Evolutionary conservation across 2,797 vertebrate genomes (phyloP).

Genomic region (Spizella passerina): DNA sequence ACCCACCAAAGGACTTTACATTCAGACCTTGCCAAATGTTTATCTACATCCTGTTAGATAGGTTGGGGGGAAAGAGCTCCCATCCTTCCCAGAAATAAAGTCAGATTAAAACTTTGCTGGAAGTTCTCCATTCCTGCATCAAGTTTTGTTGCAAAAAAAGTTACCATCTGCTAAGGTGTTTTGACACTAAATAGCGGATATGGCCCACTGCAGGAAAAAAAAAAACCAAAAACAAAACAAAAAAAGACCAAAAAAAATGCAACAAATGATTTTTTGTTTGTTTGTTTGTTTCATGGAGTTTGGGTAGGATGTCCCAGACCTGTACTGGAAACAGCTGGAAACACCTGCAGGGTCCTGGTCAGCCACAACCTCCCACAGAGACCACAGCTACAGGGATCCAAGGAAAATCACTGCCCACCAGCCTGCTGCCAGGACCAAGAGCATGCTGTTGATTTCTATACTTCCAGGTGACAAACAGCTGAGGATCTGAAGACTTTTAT

Average conservation of each 20-base stretch:
- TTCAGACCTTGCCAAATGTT: not conserved
- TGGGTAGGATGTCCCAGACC: not conserved
- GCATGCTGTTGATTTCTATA: not conserved
- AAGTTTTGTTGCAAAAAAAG: not conserved
- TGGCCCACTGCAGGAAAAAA: not conserved
- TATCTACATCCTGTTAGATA: not conserved
- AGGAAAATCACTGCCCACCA: not conserved
- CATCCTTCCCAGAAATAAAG: not conserved
- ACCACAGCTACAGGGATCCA: not conserved
- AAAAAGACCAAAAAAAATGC: no score
- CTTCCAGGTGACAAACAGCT: not conserved
- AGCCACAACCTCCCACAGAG: not conserved
- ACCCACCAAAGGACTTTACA: not conserved
- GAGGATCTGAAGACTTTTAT: not conserved
- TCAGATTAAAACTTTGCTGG: not conserved
- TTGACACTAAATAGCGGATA: not conserved
- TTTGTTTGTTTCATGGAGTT: not conserved
- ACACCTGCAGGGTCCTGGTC: not conserved
- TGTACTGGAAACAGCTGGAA: not conserved
- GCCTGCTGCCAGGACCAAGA: not conserved
- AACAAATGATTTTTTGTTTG: not conserved
- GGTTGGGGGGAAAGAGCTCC: not conserved
- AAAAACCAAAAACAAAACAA: not conserved
- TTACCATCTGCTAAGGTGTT: not conserved
- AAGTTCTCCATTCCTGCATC: not conserved